phyloP scores from a whole-genome alignment of 2,113 vertebrate species.

The Lota lota region DNA sequence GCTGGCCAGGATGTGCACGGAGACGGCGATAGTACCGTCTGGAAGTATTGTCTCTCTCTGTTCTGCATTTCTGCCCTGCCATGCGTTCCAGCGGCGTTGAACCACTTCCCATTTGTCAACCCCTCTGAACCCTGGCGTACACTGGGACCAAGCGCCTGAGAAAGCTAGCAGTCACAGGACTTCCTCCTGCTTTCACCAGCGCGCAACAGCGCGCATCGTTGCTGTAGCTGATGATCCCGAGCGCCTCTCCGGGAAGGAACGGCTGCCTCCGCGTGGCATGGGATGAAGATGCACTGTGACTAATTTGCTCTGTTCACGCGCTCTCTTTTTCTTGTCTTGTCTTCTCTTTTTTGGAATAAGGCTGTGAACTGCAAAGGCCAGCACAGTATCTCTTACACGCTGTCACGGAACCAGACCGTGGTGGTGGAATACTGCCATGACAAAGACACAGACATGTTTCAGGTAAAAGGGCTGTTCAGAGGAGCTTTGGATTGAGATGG shows the following conservation, averaged over 20 bases:
- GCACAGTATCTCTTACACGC: constrained; percentile 95
- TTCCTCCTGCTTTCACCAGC: constrained; percentile 2
- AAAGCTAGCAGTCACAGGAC: constrained; percentile 14
- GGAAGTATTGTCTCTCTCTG: too few relatives aligned
- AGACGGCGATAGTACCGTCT: too few relatives aligned
- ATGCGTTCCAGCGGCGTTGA: constrained; percentile 4
- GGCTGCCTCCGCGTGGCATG: neutral
- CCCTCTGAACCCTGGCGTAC: neutral
- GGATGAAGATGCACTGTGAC: neutral
- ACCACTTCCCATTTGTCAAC: constrained; percentile 10
- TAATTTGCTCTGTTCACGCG: too few relatives aligned
- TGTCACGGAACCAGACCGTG: constrained; percentile 95
- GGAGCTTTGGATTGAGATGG: too few relatives aligned
- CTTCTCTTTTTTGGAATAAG: constrained; percentile 60
- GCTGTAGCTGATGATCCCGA: neutral
- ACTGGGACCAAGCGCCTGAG: constrained; percentile 16
- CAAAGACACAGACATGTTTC: constrained; percentile 98
- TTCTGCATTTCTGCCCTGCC: neutral
- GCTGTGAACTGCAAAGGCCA: constrained; percentile 93
- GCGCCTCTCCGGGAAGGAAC: neutral
- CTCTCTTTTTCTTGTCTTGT: neutral
- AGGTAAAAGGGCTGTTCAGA: constrained; percentile 75
- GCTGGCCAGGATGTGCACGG: too few relatives aligned
- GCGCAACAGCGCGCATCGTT: neutral
- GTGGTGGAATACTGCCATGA: constrained; percentile 97